Percentiles rank a stretch among this genome's conserved stretches.
Evolutionary conservation across 2,113 vertebrate genomes (phyloP).

Genomic region (Diadophis punctatus): DNA sequence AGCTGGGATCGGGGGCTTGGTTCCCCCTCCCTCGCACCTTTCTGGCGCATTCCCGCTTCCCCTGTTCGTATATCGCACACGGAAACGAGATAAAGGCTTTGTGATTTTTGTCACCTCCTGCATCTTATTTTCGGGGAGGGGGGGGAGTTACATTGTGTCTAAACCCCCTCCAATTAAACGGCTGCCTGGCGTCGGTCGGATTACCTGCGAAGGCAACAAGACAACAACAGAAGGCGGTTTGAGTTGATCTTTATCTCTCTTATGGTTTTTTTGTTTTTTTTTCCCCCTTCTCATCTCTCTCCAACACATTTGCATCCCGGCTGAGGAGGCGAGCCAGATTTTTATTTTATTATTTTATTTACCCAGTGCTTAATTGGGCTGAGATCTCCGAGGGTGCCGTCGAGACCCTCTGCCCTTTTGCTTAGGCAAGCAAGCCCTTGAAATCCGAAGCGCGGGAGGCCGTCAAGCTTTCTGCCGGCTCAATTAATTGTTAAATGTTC

Average conservation of each 20-base stretch:
- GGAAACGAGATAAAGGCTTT: not conserved
- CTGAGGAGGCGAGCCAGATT: not conserved
- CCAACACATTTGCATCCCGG: not conserved
- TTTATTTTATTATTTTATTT: conserved; percentile 12
- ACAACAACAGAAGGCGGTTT: not conserved
- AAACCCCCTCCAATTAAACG: not conserved
- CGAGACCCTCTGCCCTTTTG: conserved; percentile 30
- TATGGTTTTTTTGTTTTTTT: no score
- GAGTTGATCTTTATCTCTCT: not conserved
- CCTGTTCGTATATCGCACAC: accelerated
- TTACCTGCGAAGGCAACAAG: not conserved
- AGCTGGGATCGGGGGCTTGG: no score
- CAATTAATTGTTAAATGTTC: conserved; percentile 56
- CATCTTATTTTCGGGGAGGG: not conserved
- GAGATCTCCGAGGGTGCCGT: conserved; percentile 37
- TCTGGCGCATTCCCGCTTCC: not conserved
- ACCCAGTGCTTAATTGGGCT: conserved; percentile 17
- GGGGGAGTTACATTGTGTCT: not conserved
- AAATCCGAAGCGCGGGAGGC: conserved; percentile 36
- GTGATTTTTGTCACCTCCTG: accelerated
- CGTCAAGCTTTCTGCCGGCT: conserved; percentile 36
- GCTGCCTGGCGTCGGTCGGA: not conserved
- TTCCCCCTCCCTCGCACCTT: accelerated
- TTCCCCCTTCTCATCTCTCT: not conserved
- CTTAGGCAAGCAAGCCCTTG: conserved; percentile 41